Conservation (phyloP, 2,888 invertebrate genomes). For the Polydrusus tereticollis region DNA sequence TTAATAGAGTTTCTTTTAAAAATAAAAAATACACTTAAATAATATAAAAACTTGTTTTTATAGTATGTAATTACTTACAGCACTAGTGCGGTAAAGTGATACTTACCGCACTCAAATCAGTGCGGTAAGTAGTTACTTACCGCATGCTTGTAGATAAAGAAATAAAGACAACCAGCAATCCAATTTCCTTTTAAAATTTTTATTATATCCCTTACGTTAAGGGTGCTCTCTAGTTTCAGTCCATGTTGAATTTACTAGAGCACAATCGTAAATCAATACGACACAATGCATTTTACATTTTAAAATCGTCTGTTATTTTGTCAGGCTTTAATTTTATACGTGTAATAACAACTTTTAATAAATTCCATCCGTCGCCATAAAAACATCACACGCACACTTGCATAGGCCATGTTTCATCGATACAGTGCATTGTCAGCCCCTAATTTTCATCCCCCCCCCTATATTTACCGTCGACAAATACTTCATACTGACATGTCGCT, state of each 20-base stretch:
- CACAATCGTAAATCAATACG: neutral
- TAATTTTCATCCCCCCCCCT: conserved; percentile 43
- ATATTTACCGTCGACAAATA: conserved; percentile 43
- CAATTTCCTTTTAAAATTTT: too few relatives aligned
- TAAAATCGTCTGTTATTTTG: conserved; percentile 1
- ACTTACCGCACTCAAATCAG: too few relatives aligned
- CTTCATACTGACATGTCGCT: conserved; percentile 42
- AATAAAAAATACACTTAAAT: too few relatives aligned
- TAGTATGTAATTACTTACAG: too few relatives aligned
- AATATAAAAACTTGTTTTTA: too few relatives aligned
- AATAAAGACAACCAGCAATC: too few relatives aligned
- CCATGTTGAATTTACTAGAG: neutral
- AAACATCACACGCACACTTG: conserved; percentile 67
- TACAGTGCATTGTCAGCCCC: conserved; percentile 61
- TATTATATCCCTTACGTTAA: too few relatives aligned
- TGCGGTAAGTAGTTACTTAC: too few relatives aligned
- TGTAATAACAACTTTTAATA: conserved; percentile 54
- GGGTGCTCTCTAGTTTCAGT: too few relatives aligned
- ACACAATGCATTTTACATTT: neutral
- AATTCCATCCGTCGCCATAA: conserved; percentile 65
- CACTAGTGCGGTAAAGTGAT: too few relatives aligned
- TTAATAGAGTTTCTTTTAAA: too few relatives aligned
- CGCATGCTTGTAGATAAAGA: too few relatives aligned
- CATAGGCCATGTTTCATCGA: conserved; percentile 63
- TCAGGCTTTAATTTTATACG: neutral